Base-by-base conservation (phyloP, 1,140 invertebrate species). In the Anadara kagoshimensis region DNA sequence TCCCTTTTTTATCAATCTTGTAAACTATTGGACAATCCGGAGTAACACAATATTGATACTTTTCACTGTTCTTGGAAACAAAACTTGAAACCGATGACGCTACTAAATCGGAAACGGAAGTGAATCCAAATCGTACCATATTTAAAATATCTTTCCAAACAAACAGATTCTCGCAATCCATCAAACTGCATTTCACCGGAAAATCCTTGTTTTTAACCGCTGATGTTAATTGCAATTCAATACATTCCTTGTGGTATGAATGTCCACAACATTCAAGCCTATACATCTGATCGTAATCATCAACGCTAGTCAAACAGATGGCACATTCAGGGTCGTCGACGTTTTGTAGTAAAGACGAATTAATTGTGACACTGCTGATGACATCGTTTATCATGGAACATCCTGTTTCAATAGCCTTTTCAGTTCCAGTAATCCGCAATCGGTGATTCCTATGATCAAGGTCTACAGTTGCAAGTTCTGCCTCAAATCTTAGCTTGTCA, bases 211-310 rank as follows among this genome's bases (percentile, higher is more conserved):
- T 75, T 4, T 66, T 53, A 11, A 83, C 56, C 16, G 78, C 70
- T 20, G 58, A 67, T 18, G 73, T 47, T 10, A 85, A 24, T 63
- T 80, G 78, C 16, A 69, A 53, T 18, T 71, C 62, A 1, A 86
- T 29, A 53, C 86, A 87, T 20, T 71, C 74, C 1, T 64, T 58
- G 58, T 85, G 86, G 44, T 85, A 87, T 2, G 82, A 56, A 69
- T 87, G 86, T 0, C 85, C 86, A 75, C 86, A 87, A 5, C 44
- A 65, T 62, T 86, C 82, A 44, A 86, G 76, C 3, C 82, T 71
- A 59, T 80, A 82, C 41, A 86, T 66, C 0, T 81, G 76, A 18
- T 58, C 59, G 11, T 63, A 36, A 36, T 36, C 29, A 36, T 36
- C 29, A 7, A 36, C 29, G 2, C 29, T 7, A 2, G 29, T 36